Percentiles rank a stretch among this genome's conserved stretches.
These are phyloP conservation scores for Charanyca ferruginea DNA, from an alignment of 2,888 invertebrate genomes.

Conservation along the genomic window DNA sequence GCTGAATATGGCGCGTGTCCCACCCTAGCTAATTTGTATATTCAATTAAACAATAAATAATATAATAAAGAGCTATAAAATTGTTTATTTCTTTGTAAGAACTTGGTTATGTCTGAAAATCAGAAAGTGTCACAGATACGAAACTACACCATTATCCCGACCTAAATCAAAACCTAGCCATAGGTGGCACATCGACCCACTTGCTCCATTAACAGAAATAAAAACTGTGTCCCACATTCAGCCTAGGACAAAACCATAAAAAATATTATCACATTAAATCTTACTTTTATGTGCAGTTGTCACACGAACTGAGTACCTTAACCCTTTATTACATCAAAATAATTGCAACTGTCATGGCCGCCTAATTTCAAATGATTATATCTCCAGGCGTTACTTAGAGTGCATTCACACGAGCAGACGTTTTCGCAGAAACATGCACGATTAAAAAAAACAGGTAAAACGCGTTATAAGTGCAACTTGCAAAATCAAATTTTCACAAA, in stretches of 20 bases:
- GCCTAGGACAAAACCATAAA: constrained; percentile 18
- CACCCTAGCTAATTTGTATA: too few relatives aligned
- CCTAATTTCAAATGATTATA: constrained; percentile 59
- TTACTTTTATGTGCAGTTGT: constrained; percentile 26
- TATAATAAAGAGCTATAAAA: too few relatives aligned
- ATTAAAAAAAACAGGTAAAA: not conserved
- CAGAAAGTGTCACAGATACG: too few relatives aligned
- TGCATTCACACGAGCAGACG: not conserved
- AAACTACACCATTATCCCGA: too few relatives aligned
- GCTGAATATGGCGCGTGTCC: too few relatives aligned
- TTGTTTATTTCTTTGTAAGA: too few relatives aligned
- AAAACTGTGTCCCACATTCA: constrained; percentile 3
- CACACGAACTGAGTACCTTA: constrained; percentile 10
- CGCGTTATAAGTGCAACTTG: not conserved
- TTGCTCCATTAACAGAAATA: not conserved
- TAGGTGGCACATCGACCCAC: too few relatives aligned
- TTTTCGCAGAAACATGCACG: not conserved
- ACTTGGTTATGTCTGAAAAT: too few relatives aligned
- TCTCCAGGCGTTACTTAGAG: constrained; percentile 21
- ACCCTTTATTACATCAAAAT: constrained; percentile 32
- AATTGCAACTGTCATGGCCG: constrained; percentile 42
- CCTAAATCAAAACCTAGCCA: too few relatives aligned
- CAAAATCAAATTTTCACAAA: not conserved
- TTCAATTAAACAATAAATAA: too few relatives aligned
- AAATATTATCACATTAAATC: constrained; percentile 8